Percentiles rank a stretch among this genome's conserved stretches.
These are phyloP conservation scores for Apamea sordens DNA, from an alignment of 2,888 invertebrate genomes.

Conservation along the genomic window DNA sequence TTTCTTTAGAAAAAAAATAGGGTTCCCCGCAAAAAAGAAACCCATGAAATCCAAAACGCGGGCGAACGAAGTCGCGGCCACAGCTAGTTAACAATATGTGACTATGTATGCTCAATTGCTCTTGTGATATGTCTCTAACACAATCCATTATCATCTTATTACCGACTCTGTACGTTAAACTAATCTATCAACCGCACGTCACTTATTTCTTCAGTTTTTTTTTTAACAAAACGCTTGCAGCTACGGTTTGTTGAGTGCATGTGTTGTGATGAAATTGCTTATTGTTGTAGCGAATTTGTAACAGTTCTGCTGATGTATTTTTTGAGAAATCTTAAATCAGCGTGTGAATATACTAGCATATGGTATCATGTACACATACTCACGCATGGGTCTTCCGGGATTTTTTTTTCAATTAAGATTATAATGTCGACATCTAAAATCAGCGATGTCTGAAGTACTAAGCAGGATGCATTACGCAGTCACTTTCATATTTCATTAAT, in stretches of 20 bases:
- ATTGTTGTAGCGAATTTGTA: slow-evolving; percentile 3
- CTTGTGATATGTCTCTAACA: slow-evolving; percentile 31
- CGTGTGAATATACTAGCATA: slow-evolving; percentile 5
- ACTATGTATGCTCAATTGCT: slow-evolving; percentile 12
- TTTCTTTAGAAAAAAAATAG: no score
- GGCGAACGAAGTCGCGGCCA: no score
- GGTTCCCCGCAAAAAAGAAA: no score
- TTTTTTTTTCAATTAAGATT: slow-evolving; percentile 20
- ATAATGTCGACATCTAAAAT: slow-evolving; percentile 28
- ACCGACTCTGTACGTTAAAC: slow-evolving; percentile 25
- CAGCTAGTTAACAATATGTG: slow-evolving; percentile 27
- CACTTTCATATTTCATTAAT: slow-evolving; percentile 83
- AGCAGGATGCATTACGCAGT: slow-evolving; percentile 70
- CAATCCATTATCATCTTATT: slow-evolving; percentile 55
- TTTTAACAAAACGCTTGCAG: slow-evolving; percentile 17
- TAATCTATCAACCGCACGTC: slow-evolving; percentile 57
- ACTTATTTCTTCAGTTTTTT: slow-evolving; percentile 55
- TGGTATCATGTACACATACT: neutral
- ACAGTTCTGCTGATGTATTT: neutral
- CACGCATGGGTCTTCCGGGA: neutral
- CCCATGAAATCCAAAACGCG: no score
- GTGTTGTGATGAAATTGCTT: neutral
- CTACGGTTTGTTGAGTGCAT: neutral
- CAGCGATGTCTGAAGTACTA: slow-evolving; percentile 26
- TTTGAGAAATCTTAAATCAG: neutral